phyloP scores from a whole-genome alignment of 2,113 vertebrate genomes.

The Eptatretus burgeri region DNA sequence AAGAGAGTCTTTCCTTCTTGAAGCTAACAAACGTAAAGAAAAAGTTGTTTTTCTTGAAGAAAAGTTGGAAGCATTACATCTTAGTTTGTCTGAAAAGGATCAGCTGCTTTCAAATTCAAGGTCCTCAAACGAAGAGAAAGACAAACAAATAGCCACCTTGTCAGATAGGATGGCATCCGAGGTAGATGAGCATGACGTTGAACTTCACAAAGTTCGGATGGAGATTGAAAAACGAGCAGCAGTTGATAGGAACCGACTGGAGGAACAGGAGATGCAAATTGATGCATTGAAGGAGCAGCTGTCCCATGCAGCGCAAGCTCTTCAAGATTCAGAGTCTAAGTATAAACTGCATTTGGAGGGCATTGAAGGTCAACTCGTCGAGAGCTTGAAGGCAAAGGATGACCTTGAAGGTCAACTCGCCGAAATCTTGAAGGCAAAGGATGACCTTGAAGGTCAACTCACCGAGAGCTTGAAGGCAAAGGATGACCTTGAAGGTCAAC shows the following conservation, averaged over 20 bases:
- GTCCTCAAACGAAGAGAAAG: background rate
- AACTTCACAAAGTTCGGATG: background rate
- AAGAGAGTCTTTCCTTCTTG: too few species aligned
- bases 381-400: background rate
- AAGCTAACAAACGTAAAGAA: too few species aligned
- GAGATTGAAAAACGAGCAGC: background rate
- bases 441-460: background rate
- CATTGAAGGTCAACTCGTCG: background rate
- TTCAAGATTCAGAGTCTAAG: background rate
- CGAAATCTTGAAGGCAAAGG: background rate
- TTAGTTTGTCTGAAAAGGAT: too few species aligned
- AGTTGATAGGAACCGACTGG: background rate
- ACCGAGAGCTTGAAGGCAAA: background rate
- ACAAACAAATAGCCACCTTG: constrained; percentile 1
- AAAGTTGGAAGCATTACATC: too few species aligned
- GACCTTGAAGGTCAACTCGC: background rate
- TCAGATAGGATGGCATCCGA: constrained; percentile 4
- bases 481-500: background rate
- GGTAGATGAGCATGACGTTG: background rate
- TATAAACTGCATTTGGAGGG: background rate
- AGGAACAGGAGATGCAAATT: constrained; percentile 5
- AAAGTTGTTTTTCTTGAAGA: too few species aligned
- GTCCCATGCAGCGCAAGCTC: background rate
- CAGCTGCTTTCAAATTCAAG: too few species aligned
- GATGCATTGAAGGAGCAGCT: constrained; percentile 1